Evolutionary conservation across 1,140 invertebrate genomes (phyloP), one percentile per base, ranked within the genome.

Genomic region (Bradynema listronoti): DNA sequence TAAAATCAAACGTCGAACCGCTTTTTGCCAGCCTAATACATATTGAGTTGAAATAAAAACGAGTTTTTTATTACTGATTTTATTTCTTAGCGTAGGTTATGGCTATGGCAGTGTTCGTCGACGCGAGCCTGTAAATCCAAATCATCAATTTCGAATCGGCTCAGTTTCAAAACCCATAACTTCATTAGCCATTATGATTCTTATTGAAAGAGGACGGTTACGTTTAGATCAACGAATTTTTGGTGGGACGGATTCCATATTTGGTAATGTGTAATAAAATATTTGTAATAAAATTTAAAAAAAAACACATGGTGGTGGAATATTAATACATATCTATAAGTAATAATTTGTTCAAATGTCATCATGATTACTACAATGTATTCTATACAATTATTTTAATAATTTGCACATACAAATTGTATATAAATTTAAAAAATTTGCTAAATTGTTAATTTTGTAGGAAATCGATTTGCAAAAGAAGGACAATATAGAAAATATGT

Each of bases 101-200:
- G 74, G 74, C 9, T 77, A 75, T 63, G 57, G 70, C n/a, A 72
- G 78, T 57, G 34, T 78, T 19, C 51, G 71, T 53, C 57, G 61
- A 39, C 33, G 62, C 42, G 66, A 73, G 14, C 36, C 45, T 22
- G 75, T 78, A n/a, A 77, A 69, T 16, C 75, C 74, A 19, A 50
- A 66, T 51, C 64, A 74, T 46, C 74, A 75, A 57, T 75, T 75
- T 39, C 58, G 74, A 42, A 64, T 77, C 51, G 74, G 74, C 9
- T 76, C 72, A 41, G 73, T 77, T 34, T 78, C 75, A 7, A 77
- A 77, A 42, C 74, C 74, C 34, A 72, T 77, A 27, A 77, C 74
- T 19, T 72, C 74, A 9, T 66, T 75, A 1, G 75, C 74, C 11
- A 63, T 77, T 51, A 39, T 77, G 32, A 27, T 77, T 9, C 59